These are phyloP conservation scores for Ornithoptera alexandrae DNA, from an alignment of 2,888 invertebrate genomes.

Conservation along the genomic window DNA sequence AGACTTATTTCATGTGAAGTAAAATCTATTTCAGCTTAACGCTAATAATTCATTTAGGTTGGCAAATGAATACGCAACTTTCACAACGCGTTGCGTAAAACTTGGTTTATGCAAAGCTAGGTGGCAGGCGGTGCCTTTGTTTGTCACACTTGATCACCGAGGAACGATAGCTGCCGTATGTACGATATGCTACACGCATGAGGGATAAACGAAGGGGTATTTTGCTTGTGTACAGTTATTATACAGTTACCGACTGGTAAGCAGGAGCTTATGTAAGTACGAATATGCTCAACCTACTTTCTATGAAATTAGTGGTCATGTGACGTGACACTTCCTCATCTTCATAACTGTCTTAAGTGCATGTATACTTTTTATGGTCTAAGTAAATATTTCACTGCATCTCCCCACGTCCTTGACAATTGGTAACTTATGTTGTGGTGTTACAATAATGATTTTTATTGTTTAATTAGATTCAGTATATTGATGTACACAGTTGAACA, in stretches of 20 bases:
- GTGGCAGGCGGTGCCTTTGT: conserved; percentile 16
- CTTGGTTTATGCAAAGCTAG: conserved; percentile 28
- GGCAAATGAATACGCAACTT: conserved; percentile 30
- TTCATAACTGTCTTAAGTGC: neutral
- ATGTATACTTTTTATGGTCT: neutral
- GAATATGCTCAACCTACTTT: conserved; percentile 10
- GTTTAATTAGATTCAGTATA: too few relatives aligned
- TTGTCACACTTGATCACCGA: conserved; percentile 30
- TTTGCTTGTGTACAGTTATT: conserved; percentile 3
- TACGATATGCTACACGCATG: conserved; percentile 12
- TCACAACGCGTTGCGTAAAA: conserved; percentile 29
- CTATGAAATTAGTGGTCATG: conserved; percentile 15
- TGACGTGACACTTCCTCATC: conserved; percentile 6
- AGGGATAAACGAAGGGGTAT: conserved; percentile 13
- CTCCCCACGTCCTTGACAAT: too few relatives aligned
- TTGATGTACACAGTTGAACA: too few relatives aligned
- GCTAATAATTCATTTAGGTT: conserved; percentile 27
- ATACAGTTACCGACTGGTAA: conserved; percentile 1
- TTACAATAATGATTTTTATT: too few relatives aligned
- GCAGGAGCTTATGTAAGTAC: conserved; percentile 1
- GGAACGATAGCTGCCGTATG: conserved; percentile 8
- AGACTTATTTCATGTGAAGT: conserved; percentile 10
- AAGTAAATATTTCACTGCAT: too few relatives aligned
- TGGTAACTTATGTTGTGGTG: too few relatives aligned
- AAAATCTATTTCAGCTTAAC: conserved; percentile 22